Base-by-base conservation (phyloP, 1,140 invertebrate species). In the Nephila pilipes region DNA sequence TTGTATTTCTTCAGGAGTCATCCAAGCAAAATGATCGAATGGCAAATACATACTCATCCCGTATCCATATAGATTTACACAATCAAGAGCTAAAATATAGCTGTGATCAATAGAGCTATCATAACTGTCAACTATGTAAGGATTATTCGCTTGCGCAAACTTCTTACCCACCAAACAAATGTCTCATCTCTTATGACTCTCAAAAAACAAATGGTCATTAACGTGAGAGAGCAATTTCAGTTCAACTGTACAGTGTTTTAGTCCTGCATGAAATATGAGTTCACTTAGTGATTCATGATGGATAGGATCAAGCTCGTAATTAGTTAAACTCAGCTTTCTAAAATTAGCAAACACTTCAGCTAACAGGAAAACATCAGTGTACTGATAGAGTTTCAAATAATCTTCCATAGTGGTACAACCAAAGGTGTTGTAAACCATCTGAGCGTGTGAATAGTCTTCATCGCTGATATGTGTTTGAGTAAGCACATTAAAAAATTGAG, bases 21-120 rank as follows among this genome's bases (percentile, higher is more conserved):
- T n/a, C n/a, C n/a, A n/a, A n/a, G n/a, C n/a, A n/a, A n/a, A n/a
- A n/a, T n/a, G n/a, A n/a, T n/a, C n/a, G n/a, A n/a, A n/a, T n/a
- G n/a, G n/a, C n/a, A n/a, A n/a, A n/a, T n/a, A n/a, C n/a, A n/a
- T n/a, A n/a, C n/a, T n/a, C n/a, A n/a, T n/a, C n/a, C n/a, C n/a
- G n/a, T 36, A 57, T 1, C 69, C 88, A 90, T 90, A 94, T 22
- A 94, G 85, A 94, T 95, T 94, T 87, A 94, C 92, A 29, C 85
- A 65, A 12, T 65, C 63, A 2, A 65, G 10, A 29, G 63, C 63
- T 3, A 29, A 65, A 65, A 65, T 65, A 29, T 65, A 65, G 4
- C 25, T 65, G 25, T 12, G 63, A 65, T 10, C 0, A n/a, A n/a
- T 12, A 12, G n/a, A 32, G 32, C 36, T 16, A 29, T 90, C 29